Conservation (phyloP, 2,113 vertebrate species). For the Acanthisitta chloris region DNA sequence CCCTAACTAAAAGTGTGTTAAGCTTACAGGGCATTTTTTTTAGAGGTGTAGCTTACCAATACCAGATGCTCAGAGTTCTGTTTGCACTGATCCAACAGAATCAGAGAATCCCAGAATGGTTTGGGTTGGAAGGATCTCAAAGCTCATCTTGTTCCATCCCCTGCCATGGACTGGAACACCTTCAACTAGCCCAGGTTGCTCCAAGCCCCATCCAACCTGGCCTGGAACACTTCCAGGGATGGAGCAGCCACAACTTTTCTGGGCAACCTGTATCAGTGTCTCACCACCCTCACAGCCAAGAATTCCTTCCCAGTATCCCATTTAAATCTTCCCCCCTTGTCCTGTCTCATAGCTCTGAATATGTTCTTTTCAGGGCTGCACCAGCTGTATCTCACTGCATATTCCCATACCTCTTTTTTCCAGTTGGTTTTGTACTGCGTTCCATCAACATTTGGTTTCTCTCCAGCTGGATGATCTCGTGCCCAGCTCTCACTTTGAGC, state of each 20-base stretch:
- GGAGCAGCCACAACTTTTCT: background rate
- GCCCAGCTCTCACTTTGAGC: background rate
- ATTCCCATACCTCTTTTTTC: accelerated
- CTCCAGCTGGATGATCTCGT: background rate
- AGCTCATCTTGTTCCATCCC: background rate
- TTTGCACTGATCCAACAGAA: background rate
- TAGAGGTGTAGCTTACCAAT: background rate
- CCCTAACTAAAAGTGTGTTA: background rate
- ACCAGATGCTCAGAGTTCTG: accelerated
- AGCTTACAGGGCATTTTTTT: background rate
- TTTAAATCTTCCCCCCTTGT: background rate
- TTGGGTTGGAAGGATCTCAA: background rate
- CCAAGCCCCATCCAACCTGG: background rate
- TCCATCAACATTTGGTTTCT: accelerated
- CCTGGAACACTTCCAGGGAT: background rate
- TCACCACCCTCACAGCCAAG: background rate
- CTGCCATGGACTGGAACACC: background rate
- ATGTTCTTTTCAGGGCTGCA: accelerated
- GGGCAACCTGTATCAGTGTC: accelerated
- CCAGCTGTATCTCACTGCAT: accelerated
- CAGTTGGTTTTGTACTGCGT: background rate
- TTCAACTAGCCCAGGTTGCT: background rate
- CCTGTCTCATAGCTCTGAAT: background rate
- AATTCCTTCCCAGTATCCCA: background rate
- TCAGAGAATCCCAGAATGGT: background rate